Conservation (phyloP, 2,113 vertebrate species). For the Carassius gibelio region DNA sequence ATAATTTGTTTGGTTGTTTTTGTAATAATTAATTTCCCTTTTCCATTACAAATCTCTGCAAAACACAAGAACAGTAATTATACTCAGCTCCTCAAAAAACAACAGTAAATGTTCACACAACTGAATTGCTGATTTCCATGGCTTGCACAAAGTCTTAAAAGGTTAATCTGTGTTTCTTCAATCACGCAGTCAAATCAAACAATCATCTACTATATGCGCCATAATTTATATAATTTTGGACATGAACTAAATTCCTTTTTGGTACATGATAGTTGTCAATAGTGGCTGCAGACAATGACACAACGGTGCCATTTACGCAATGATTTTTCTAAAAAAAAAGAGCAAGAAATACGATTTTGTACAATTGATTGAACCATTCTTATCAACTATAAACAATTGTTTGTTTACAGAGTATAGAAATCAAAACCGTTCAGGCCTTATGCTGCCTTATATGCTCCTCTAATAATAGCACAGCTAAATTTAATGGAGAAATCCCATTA, state of each 20-base stretch:
- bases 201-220: not conserved
- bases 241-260: not conserved
- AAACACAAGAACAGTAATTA: not conserved
- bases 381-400: too few species aligned
- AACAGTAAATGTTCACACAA: not conserved
- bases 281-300: not conserved
- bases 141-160: not conserved
- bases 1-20: not conserved
- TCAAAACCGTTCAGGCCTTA: not conserved
- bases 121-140: not conserved
- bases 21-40: not conserved
- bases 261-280: too few species aligned
- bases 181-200: not conserved
- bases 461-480: conserved; percentile 15
- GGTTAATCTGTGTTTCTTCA: not conserved
- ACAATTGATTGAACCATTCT: too few species aligned
- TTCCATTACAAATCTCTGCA: not conserved
- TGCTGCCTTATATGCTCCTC: not conserved
- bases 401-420: too few species aligned
- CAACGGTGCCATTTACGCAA: too few species aligned
- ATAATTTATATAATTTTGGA: not conserved
- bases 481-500: conserved; percentile 47
- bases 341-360: too few species aligned
- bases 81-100: not conserved
- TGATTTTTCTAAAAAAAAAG: not conserved